Evolutionary conservation across 2,888 invertebrate genomes (phyloP).

Genomic region (Himalopsyche japonica): DNA sequence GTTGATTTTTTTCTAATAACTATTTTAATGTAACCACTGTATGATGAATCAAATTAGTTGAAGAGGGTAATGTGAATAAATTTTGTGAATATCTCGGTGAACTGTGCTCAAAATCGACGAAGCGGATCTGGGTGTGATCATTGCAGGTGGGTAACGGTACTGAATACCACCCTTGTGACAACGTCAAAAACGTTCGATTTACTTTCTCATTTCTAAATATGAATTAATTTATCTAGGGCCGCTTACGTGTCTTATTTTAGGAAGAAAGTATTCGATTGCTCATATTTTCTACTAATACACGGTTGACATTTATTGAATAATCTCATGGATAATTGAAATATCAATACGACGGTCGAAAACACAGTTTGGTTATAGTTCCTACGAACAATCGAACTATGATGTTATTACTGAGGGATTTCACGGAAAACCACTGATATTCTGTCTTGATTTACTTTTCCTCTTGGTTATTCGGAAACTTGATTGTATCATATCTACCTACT

Average conservation of each 20-base stretch:
- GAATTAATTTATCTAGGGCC: not conserved
- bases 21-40: not conserved
- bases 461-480: not conserved
- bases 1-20: constrained; percentile 20
- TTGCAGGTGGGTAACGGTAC: constrained; percentile 34
- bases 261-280: not conserved
- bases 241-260: not conserved
- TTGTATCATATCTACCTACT: too few relatives aligned
- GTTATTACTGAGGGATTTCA: not conserved
- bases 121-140: constrained; percentile 32
- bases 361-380: not conserved
- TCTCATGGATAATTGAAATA: not conserved
- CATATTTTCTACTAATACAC: not conserved
- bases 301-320: not conserved
- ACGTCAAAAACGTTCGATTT: constrained; percentile 24
- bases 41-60: constrained; percentile 7
- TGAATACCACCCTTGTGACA: constrained; percentile 27
- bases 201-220: not conserved
- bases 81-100: constrained; percentile 12
- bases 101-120: constrained; percentile 17
- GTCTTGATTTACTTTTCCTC: not conserved
- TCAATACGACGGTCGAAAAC: not conserved
- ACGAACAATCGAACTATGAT: not conserved
- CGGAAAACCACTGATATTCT: not conserved
- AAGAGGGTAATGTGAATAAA: constrained; percentile 9